A percentile compares a stretch with the other conserved stretches of the same genome.
phyloP scores from a whole-genome alignment of 2,113 vertebrate genomes.

The Callocephalon fimbriatum region DNA sequence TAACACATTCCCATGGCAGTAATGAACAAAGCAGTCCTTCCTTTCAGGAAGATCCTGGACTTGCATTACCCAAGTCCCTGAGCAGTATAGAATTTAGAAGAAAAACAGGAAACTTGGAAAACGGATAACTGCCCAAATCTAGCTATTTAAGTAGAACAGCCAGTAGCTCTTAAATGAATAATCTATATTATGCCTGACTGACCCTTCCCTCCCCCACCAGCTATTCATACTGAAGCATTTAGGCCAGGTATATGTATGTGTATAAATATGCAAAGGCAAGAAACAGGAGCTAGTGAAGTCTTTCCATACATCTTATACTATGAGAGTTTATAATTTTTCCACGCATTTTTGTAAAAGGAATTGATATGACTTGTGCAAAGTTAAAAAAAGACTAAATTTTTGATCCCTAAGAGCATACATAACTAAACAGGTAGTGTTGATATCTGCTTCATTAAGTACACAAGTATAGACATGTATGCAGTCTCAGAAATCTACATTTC shows the following conservation, averaged over 20 bases:
- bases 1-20: slow-evolving; percentile 82
- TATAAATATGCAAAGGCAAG: neutral
- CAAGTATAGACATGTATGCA: neutral
- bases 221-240: neutral
- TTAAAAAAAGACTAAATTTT: neutral
- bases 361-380: neutral
- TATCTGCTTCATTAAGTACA: neutral
- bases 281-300: neutral
- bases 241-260: neutral
- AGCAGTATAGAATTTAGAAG: slow-evolving; percentile 68
- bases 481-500: neutral
- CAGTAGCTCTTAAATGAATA: slow-evolving; percentile 59
- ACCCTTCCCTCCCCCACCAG: neutral
- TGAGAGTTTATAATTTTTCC: neutral
- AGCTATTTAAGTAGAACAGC: slow-evolving; percentile 47
- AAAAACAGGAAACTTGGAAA: slow-evolving; percentile 94
- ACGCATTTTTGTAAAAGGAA: neutral
- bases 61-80: slow-evolving; percentile 67
- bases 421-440: neutral
- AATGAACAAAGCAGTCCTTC: slow-evolving; percentile 84
- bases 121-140: slow-evolving; percentile 70
- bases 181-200: slow-evolving; percentile 5
- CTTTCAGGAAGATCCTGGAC: slow-evolving; percentile 86
- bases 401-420: neutral
- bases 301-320: neutral